These are phyloP conservation scores for Cacoxenus indagator DNA, from an alignment of 2,888 invertebrate genomes.

Conservation along the genomic window DNA sequence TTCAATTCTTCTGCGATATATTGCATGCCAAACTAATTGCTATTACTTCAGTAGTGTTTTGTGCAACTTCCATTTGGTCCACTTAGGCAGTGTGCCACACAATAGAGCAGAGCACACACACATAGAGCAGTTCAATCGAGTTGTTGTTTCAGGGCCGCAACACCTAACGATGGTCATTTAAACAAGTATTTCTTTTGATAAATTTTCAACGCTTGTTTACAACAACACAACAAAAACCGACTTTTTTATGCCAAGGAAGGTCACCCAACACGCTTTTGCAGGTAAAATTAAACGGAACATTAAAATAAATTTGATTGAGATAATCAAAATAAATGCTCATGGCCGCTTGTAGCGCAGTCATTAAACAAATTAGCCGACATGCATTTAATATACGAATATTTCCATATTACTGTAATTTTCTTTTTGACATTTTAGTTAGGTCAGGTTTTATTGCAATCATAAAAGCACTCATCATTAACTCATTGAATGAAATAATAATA, in stretches of 20 bases:
- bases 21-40: background rate
- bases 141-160: background rate
- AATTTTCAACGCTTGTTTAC: too few species aligned
- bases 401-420: too few species aligned
- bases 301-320: slow-evolving; percentile 14
- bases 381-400: slow-evolving; percentile 1
- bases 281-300: slow-evolving; percentile 2
- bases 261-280: slow-evolving; percentile 1
- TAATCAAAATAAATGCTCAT: slow-evolving; percentile 14
- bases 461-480: too few species aligned
- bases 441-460: too few species aligned
- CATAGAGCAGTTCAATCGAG: background rate
- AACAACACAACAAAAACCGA: slow-evolving; percentile 1
- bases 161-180: too few species aligned
- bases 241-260: background rate
- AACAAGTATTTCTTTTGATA: too few species aligned
- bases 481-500: too few species aligned
- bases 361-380: slow-evolving; percentile 4
- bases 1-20: background rate
- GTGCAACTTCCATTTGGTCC: too few species aligned
- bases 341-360: slow-evolving; percentile 9
- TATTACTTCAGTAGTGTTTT: too few species aligned
- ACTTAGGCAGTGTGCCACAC: background rate
- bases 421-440: too few species aligned
- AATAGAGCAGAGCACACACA: background rate